Evolutionary conservation across 1,140 invertebrate species (phyloP), one percentile per base, ranked within the genome.

Genomic region (Hylaeus volcanicus): DNA sequence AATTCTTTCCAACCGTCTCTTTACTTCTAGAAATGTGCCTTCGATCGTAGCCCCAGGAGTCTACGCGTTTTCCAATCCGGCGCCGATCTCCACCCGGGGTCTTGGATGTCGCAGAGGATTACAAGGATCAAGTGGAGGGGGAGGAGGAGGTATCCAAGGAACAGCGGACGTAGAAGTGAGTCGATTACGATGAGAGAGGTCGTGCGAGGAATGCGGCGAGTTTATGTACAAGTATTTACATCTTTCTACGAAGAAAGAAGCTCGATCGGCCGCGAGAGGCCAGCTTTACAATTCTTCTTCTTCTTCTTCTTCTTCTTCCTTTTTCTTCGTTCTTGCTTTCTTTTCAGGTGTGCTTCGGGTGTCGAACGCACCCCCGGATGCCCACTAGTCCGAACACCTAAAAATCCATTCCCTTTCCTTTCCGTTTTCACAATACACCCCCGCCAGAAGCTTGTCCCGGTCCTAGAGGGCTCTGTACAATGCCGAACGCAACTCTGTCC

Each of bases 141-240:
- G 45, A 11, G 37, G 45, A 6, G 2, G 12, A 8, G 48, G 51
- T n/a, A 60, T 45, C 1, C 60, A 51, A 61, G 55, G 51, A 39
- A 43, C 53, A n/a, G 53, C 39, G 58, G 45, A 61, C 12, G 65
- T 51, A 76, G 45, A 81, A 53, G 64, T 69, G 68, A 64, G 63
- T 78, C 69, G 68, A 79, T 72, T 69, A 82, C 79, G 74, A 85
- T 77, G 65, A 80, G 65, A 77, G 79, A 81, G 82, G 68, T 90
- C 86, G 88, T 88, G 84, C 77, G 86, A 90, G 90, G 90, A 91
- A 92, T 92, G 91, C 89, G 89, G 86, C 88, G 87, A 89, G 87
- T 84, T 61, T 92, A 91, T 92, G 64, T 91, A 91, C 91, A 92
- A 88, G 66, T 92, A 92, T 92, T 90, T 92, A 92, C 91, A 92